Percentiles rank a stretch among this genome's conserved stretches.
Evolutionary conservation across 1,140 invertebrate genomes (phyloP).

Genomic region (Wiebesia pumilae): DNA sequence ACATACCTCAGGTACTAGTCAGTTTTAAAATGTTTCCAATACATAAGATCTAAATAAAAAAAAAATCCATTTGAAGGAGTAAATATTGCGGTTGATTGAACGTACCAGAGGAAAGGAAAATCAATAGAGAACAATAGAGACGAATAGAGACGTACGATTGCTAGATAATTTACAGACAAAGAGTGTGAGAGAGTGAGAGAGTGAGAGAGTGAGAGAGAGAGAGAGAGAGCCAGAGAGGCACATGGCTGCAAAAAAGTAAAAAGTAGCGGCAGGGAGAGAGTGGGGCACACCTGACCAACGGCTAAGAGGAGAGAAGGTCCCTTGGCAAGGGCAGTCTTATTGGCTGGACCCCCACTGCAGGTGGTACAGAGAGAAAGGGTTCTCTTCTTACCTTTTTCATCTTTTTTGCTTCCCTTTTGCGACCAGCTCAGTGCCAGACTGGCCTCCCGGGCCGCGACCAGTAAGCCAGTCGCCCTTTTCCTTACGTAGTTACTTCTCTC

Average conservation of each 20-base stretch:
- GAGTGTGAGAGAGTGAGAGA: slow-evolving; percentile 10
- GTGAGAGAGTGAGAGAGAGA: neutral
- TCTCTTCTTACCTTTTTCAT: slow-evolving; percentile 43
- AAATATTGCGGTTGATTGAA: neutral
- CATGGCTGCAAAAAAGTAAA: slow-evolving; percentile 6
- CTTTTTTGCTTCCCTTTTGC: slow-evolving; percentile 43
- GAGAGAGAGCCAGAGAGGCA: slow-evolving; percentile 6
- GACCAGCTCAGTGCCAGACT: slow-evolving; percentile 32
- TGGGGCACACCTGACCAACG: slow-evolving; percentile 40
- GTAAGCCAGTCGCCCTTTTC: slow-evolving; percentile 43
- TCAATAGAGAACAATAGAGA: slow-evolving; percentile 1
- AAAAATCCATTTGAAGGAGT: neutral
- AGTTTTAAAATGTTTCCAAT: neutral
- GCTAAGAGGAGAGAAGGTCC: slow-evolving; percentile 26
- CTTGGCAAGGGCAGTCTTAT: slow-evolving; percentile 41
- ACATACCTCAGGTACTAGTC: too few relatives aligned
- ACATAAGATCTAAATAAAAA: slow-evolving; percentile 8
- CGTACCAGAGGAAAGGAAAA: neutral
- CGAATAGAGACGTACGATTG: slow-evolving; percentile 24
- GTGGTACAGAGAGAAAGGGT: slow-evolving; percentile 49
- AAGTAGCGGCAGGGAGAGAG: slow-evolving; percentile 3
- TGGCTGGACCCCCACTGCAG: slow-evolving; percentile 51
- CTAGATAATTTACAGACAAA: slow-evolving; percentile 18
- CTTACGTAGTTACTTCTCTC: slow-evolving; percentile 37
- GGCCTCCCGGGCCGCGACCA: slow-evolving; percentile 40